These are phyloP conservation scores for Spongia lamella DNA, from an alignment of 37 sponge, comb jelly and placozoan genomes.

Conservation along the genomic window DNA sequence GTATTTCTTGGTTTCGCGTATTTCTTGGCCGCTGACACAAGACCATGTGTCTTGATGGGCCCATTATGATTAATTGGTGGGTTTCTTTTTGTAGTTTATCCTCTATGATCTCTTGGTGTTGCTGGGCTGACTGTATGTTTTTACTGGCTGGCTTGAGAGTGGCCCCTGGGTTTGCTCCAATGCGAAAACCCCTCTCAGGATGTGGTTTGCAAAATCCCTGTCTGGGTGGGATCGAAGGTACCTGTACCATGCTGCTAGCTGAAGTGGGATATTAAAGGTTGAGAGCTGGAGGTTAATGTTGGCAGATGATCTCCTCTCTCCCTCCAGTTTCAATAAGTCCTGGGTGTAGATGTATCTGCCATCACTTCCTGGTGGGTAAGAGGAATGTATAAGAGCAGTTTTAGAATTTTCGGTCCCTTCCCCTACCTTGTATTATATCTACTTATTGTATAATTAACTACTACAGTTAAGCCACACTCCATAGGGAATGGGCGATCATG, in stretches of 20 bases:
- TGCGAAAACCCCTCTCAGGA: slow-evolving; percentile 18
- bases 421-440: no score
- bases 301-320: background rate
- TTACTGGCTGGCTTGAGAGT: background rate
- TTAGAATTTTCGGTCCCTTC: no score
- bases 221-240: slow-evolving; percentile 15
- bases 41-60: no score
- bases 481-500: no score
- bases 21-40: no score
- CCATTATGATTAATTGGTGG: background rate
- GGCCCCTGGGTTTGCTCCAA: background rate
- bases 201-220: background rate
- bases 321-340: slow-evolving; percentile 7
- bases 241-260: background rate
- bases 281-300: background rate
- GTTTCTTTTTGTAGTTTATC: slow-evolving; percentile 16
- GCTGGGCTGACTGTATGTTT: slow-evolving; percentile 9
- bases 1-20: no score
- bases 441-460: no score
- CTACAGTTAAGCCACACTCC: no score
- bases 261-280: slow-evolving; percentile 1
- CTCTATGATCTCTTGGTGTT: background rate
- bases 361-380: background rate
- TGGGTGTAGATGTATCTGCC: slow-evolving; percentile 5
- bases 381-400: no score